Percentiles rank a stretch among this genome's conserved stretches.
Conservation (phyloP, 2,888 invertebrate genomes). For the Nudaria mundana region DNA sequence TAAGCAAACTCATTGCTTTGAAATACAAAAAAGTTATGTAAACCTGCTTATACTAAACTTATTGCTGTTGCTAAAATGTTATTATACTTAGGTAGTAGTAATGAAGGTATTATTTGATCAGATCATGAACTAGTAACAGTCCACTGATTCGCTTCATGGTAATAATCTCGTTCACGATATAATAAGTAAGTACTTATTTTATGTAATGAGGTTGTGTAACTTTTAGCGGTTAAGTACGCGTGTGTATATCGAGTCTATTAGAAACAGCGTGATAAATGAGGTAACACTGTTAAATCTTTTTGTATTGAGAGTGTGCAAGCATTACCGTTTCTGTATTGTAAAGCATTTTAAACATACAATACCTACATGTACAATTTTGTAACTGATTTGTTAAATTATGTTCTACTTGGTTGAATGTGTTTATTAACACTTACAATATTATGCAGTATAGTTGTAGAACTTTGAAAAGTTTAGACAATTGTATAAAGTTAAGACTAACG, state of each 20-base stretch:
- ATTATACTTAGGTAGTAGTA: no score
- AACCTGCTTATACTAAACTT: no score
- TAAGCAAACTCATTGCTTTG: no score
- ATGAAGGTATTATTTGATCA: no score
- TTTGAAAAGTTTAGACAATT: no score
- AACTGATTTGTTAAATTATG: no score
- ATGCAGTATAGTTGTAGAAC: no score
- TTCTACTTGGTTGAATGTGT: no score
- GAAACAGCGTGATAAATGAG: slow-evolving; percentile 1
- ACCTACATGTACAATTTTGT: not conserved
- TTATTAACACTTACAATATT: no score
- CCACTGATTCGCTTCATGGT: slow-evolving; percentile 9
- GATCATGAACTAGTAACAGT: slow-evolving; percentile 11
- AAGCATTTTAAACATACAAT: not conserved
- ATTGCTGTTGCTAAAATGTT: no score
- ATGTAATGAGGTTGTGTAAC: slow-evolving; percentile 28
- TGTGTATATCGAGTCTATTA: not conserved
- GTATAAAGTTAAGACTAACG: no score
- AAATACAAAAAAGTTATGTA: no score
- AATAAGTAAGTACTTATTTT: slow-evolving; percentile 17
- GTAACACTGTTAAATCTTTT: not conserved
- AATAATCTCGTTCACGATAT: slow-evolving; percentile 12
- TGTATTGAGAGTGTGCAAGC: not conserved
- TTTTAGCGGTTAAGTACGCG: slow-evolving; percentile 5
- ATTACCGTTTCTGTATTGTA: not conserved